Base-by-base conservation (phyloP, 2,113 vertebrate genomes). In the Gadus chalcogrammus region DNA sequence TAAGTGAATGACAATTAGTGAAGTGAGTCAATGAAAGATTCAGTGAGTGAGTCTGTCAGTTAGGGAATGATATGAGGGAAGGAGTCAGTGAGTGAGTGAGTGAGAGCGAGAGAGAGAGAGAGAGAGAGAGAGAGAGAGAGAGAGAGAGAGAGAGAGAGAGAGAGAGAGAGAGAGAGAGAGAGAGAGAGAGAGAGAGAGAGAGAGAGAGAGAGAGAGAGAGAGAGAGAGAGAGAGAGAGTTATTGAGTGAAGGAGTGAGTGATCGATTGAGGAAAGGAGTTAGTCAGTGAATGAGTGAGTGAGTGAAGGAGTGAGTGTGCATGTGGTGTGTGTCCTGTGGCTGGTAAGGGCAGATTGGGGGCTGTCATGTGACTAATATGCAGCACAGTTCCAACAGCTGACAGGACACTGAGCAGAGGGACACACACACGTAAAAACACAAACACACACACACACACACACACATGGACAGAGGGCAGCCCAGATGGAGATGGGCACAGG, bases 331-430 rank as follows among this genome's bases (percentile, higher is more conserved):
- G 71, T 88, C 79, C 79, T 78, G 84, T 86, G 83, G 82, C 82
- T 84, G 85, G 80, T 84, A 82, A 89, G 87, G 82, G 89, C 92
- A 93, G 92, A 92, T 91, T 91, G 91, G 84, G 81, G 77, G 82
- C 91, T 82, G 87, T 90, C 88, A 91, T 92, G 89, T 93, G 92
- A 91, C 89, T 92, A 91, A 91, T 92, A 88, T 87, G 89, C 84
- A 91, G 82, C 84, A 85, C 88, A 90, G 89, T 87, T 91, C 88
- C 85, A 90, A 90, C 91, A 93, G 91, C 89, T 92, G 90, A 92
- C 89, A 90, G 90, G 86, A 90, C 88, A 85, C 87, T 85, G 88
- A 88, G 87, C 89, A 89, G 86, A 86, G 91, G 91, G 91, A 91
- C 86, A 88, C 86, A 80, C 73, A 75, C 80, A 79, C 75, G 74